phyloP scores from a whole-genome alignment of 2,888 invertebrate genomes.

The Harpagoxenus sublaevis region DNA sequence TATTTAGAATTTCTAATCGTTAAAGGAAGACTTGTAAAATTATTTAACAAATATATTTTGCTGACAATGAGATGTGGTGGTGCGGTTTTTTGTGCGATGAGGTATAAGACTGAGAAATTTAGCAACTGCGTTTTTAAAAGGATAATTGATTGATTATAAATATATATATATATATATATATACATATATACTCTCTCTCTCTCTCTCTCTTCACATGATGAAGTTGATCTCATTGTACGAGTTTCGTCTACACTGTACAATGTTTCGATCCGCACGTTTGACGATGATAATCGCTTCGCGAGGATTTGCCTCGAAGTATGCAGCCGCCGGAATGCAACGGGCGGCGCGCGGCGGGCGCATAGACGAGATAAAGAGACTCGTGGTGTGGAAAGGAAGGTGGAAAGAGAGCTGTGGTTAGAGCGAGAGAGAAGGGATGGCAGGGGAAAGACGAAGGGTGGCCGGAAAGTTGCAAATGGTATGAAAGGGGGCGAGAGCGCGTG shows the following conservation, averaged over 20 bases:
- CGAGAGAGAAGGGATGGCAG: conserved; percentile 30
- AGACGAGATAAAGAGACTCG: conserved; percentile 69
- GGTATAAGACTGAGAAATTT: background rate
- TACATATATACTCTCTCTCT: no score
- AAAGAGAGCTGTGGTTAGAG: conserved; percentile 32
- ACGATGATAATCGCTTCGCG: conserved; percentile 69
- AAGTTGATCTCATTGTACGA: conserved; percentile 19
- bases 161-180: no score
- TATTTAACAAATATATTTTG: background rate
- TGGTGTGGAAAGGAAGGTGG: conserved; percentile 51
- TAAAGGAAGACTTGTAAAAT: background rate
- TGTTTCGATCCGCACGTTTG: conserved; percentile 44
- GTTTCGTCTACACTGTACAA: conserved; percentile 4
- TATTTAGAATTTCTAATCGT: background rate
- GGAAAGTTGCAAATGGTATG: conserved; percentile 78
- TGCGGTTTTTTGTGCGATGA: background rate
- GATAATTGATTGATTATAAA: background rate
- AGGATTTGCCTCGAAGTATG: conserved; percentile 70
- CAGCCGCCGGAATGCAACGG: conserved; percentile 64
- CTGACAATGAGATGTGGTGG: background rate
- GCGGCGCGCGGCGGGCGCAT: conserved; percentile 55
- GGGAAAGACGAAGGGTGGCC: conserved; percentile 64
- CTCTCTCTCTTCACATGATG: background rate
- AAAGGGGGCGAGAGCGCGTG: conserved; percentile 68
- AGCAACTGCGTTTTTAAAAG: background rate